phyloP scores from a whole-genome alignment of 2,797 vertebrate genomes.

The Danio jaintianensis region DNA sequence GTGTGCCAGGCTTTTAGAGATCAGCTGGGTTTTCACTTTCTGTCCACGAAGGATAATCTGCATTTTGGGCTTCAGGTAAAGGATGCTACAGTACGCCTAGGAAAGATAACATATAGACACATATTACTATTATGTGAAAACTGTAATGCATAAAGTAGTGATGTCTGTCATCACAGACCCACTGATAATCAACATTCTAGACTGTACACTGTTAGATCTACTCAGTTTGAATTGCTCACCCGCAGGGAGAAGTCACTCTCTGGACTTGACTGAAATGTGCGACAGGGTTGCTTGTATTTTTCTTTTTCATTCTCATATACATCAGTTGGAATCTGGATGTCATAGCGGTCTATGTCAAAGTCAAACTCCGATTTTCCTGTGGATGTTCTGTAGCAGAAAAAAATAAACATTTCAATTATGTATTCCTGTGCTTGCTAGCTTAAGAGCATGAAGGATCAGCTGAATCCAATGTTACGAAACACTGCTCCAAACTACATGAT shows the following conservation, averaged over 20 bases:
- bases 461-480: background rate
- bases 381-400: conserved; percentile 69
- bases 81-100: conserved; percentile 93
- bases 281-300: conserved; percentile 75
- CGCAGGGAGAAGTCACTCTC: conserved; percentile 86
- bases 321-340: conserved; percentile 89
- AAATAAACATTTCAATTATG: background rate
- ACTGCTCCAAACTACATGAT: background rate
- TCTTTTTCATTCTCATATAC: conserved; percentile 74
- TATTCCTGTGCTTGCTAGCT: background rate
- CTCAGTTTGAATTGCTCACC: conserved; percentile 72
- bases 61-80: conserved; percentile 96
- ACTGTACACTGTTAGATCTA: background rate
- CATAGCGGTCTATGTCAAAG: conserved; percentile 87
- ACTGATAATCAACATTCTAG: background rate
- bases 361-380: conserved; percentile 85
- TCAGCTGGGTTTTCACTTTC: conserved; percentile 91
- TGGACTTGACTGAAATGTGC: conserved; percentile 77
- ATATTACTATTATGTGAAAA: background rate
- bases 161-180: background rate
- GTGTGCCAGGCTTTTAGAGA: conserved; percentile 90
- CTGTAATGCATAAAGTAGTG: background rate
- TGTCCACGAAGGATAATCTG: conserved; percentile 91
- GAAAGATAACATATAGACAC: conserved; percentile 37
- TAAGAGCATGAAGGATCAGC: background rate